Evolutionary conservation across 2,888 invertebrate species (phyloP).

Genomic region (Arctia plantaginis): DNA sequence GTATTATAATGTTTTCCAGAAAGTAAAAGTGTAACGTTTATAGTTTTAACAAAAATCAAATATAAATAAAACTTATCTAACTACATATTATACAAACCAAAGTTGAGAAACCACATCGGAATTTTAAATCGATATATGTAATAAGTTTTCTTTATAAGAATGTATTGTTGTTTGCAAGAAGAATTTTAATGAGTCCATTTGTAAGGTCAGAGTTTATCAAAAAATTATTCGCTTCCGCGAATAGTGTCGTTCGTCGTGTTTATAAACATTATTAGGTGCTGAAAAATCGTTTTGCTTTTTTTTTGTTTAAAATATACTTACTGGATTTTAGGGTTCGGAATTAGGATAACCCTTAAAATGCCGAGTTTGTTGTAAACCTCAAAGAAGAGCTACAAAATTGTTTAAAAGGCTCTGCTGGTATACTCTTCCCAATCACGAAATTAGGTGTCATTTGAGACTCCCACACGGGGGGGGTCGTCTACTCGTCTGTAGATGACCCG

Average conservation of each 20-base stretch:
- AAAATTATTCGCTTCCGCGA: background rate
- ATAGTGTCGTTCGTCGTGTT: background rate
- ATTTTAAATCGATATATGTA: constrained; percentile 23
- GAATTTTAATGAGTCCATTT: constrained; percentile 35
- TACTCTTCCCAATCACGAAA: no score
- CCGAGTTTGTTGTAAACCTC: background rate
- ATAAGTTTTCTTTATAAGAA: constrained; percentile 26
- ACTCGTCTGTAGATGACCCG: no score
- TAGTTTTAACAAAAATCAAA: background rate
- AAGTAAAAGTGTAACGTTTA: background rate
- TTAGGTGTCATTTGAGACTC: no score
- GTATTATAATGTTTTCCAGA: background rate
- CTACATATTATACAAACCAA: constrained; percentile 15
- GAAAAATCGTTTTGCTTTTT: background rate
- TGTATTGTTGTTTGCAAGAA: constrained; percentile 30
- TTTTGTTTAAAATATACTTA: background rate
- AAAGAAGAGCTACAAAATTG: no score
- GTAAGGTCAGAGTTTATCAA: constrained; percentile 44
- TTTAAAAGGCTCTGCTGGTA: no score
- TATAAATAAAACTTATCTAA: constrained; percentile 11
- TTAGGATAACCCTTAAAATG: background rate
- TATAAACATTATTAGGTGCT: background rate
- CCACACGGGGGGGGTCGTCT: no score
- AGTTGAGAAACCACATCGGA: constrained; percentile 8
- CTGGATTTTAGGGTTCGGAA: background rate